Evolutionary conservation across 2,888 invertebrate species (phyloP).

Genomic region (Oxytorus armatus): DNA sequence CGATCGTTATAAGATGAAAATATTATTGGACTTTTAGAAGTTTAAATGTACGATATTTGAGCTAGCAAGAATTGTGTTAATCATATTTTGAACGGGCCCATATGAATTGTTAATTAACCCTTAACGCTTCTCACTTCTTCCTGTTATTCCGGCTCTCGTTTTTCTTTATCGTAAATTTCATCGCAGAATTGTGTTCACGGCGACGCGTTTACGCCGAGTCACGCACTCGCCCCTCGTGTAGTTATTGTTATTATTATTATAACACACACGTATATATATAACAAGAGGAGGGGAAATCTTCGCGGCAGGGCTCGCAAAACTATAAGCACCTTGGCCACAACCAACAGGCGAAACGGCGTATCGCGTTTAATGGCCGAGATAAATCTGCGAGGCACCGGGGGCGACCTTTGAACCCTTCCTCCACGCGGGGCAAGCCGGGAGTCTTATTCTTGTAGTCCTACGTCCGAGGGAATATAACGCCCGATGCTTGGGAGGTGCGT

Average conservation of each 20-base stretch:
- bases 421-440: conserved; percentile 57
- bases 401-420: conserved; percentile 66
- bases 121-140: conserved; percentile 17
- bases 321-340: conserved; percentile 58
- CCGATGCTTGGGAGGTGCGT: conserved; percentile 53
- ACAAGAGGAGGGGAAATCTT: conserved; percentile 1
- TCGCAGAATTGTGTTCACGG: conserved; percentile 37
- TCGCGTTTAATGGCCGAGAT: conserved; percentile 70
- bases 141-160: conserved; percentile 24
- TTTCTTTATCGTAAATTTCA: conserved; percentile 56
- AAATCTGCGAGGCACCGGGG: conserved; percentile 66
- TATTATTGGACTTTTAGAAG: neutral
- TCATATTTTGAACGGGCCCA: conserved; percentile 4
- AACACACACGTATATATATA: neutral
- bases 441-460: conserved; percentile 48
- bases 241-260: conserved; percentile 12
- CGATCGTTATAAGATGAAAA: too few relatives aligned
- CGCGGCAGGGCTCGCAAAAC: conserved; percentile 43
- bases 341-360: conserved; percentile 64
- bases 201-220: conserved; percentile 61
- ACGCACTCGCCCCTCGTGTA: conserved; percentile 5
- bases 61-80: conserved; percentile 8
- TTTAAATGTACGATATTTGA: neutral
- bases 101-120: conserved; percentile 2
- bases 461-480: conserved; percentile 45